Base-by-base conservation (phyloP, 92 coral and sea anemone genomes). In the Zoanthus sansibaricus region DNA sequence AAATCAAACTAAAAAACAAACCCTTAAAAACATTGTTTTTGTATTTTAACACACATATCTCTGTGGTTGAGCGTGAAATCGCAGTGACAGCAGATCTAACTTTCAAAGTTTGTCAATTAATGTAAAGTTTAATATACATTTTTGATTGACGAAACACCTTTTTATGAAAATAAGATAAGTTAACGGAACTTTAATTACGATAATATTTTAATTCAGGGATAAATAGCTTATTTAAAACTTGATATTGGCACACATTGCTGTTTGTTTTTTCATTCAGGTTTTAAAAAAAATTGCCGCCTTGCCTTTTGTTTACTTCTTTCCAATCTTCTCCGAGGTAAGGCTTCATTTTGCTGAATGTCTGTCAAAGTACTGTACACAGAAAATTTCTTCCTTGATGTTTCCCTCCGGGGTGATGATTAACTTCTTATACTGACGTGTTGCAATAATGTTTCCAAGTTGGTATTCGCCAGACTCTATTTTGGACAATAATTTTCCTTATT, bases 401-500 rank as follows among this genome's bases (percentile, higher is more conserved):
- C 76, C 69, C 33, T 82, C 58, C 9, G 33, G 37, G 12, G 72
- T 10, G 7, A 82, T 54, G 37, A 48, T 15, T 5, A 88, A 6
- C 31, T 72, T 82, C 49, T 88, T 58, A 25, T 80, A 88, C 7
- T 15, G 17, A 16, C 71, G 31, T 58, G 88, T 88, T 5, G 69
- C 62, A 0, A 82, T 52, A 7, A 82, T 72, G 6, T 88, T 69
- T 9, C 90, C 82, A 17, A 72, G 32, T 56, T 45, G 15, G 11
- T 71, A 79, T 45, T 82, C 87, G n/a, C 72, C 72, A 17, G 83
- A 78, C 46, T 58, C 47, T 31, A 58, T 37, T 61, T 61, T 78
- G 13, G 58, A 59, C 5, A 44, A 78, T 78, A 25, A 11, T 61
- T 44, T 78, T 47, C 71, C 46, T 59, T 67, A 77, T 66, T 20